Evolutionary conservation across 1,140 invertebrate species (phyloP).

Genomic region (Tetraneura akinire): DNA sequence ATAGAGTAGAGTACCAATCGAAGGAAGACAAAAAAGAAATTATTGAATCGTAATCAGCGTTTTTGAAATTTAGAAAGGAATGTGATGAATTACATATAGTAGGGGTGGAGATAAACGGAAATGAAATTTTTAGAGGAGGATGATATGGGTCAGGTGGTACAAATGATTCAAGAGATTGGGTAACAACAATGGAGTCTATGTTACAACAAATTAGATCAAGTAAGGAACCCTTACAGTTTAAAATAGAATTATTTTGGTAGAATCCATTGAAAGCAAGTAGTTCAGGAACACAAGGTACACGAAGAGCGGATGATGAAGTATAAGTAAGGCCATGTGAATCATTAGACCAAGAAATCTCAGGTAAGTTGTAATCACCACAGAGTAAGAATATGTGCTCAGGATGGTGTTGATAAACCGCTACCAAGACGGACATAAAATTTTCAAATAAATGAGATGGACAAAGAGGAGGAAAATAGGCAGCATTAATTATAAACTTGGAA

Average conservation of each 20-base stretch:
- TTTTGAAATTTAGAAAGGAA: background rate
- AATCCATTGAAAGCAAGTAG: background rate
- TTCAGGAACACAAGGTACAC: background rate
- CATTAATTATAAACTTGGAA: background rate
- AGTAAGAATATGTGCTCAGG: background rate
- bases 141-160: background rate
- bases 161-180: background rate
- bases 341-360: constrained; percentile 6
- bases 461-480: constrained; percentile 4
- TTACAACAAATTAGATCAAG: background rate
- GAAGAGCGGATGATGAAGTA: background rate
- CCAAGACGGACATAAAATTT: background rate
- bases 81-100: background rate
- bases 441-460: background rate
- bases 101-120: background rate
- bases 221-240: background rate
- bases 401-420: background rate
- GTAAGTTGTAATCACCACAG: background rate
- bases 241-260: background rate
- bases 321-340: constrained; percentile 2
- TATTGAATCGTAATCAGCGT: background rate
- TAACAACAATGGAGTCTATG: background rate
- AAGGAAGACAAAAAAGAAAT: background rate
- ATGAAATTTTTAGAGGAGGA: background rate
- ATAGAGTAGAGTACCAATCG: background rate